Evolutionary conservation across 2,113 vertebrate species (phyloP), one percentile per base, ranked within the genome.

Genomic region (Ptychochromis oligacanthus): DNA sequence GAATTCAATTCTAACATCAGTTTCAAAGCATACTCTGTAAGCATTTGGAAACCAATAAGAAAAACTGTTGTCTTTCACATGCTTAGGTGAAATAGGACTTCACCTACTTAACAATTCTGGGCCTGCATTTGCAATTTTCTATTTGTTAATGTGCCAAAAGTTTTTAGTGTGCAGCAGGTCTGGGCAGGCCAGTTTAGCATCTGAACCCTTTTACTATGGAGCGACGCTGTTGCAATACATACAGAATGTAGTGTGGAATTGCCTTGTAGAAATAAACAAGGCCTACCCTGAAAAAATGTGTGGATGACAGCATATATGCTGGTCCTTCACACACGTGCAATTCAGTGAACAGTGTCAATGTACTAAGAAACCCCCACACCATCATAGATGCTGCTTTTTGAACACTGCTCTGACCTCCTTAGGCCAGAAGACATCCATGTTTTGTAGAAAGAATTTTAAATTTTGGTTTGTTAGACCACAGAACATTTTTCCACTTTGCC

Each of bases 261-360:
- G 43, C 43, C 17, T n/a, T 72, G 65, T 43, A n/a, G 43, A 72
- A 72, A 72, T 72, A 72, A 72, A 52, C 43, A 72, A 72, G 65
- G 43, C 65, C 65, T 72, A 31, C 17, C 43, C 65, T 52, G 43
- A 72, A 43, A 72, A 72, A 70, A 70, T 20, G 24, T 70, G 24
- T 31, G 43, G 43, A 24, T 70, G 65, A 43, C 65, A 52, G 65
- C 43, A 28, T 52, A n/a, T 49, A 52, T 70, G 17, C 1, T 70
- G 20, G 43, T 31, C 17, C 43, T 49, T 70, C 43, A 49, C 65
- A 72, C 17, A 52, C 31, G 43, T 20, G 43, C 43, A 70, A 31
- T 24, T 52, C 40, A 49, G 64, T 49, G 40, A 70, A 67, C 40
- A 49, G 65, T 70, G 65, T 52, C 43, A 70, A 43, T 70, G 65